phyloP scores from a whole-genome alignment of 2,797 vertebrate species.

The Muraenolepis orangiensis region DNA sequence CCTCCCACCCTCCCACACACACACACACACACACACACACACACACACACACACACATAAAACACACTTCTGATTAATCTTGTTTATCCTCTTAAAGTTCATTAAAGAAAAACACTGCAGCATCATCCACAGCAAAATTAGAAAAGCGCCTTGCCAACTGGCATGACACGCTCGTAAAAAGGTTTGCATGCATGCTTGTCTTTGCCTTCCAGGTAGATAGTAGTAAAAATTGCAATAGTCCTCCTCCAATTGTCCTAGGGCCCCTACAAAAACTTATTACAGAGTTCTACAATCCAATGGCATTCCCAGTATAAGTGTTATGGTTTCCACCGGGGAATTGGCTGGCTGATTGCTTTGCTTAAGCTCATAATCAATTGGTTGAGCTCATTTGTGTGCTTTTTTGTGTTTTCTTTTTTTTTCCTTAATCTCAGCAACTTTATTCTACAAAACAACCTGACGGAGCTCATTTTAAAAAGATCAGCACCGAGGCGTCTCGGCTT shows the following conservation, averaged over 20 bases:
- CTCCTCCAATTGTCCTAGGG: not conserved
- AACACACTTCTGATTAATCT: not conserved
- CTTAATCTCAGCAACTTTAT: not conserved
- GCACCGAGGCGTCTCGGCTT: not conserved
- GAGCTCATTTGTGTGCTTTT: slow-evolving; percentile 4
- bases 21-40: not conserved
- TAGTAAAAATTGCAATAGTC: not conserved
- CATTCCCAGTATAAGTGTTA: not conserved
- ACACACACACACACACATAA: too few species aligned
- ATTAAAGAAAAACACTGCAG: not conserved
- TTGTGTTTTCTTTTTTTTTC: not conserved
- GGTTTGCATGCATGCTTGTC: not conserved
- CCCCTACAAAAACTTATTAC: slow-evolving; percentile 3
- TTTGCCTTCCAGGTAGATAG: slow-evolving; percentile 1
- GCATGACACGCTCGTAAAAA: not conserved
- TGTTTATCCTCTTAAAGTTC: not conserved
- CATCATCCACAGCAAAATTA: not conserved
- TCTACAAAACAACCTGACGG: not conserved
- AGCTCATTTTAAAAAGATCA: not conserved
- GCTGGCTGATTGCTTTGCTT: not conserved
- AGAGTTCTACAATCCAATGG: not conserved
- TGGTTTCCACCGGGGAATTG: slow-evolving; percentile 7
- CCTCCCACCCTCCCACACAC: not conserved
- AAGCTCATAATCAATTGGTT: slow-evolving; percentile 10
- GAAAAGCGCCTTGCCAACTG: not conserved